Percentiles rank a stretch among this genome's conserved stretches.
Evolutionary conservation across 2,888 invertebrate species (phyloP).

Genomic region (Herminia tarsipennalis): DNA sequence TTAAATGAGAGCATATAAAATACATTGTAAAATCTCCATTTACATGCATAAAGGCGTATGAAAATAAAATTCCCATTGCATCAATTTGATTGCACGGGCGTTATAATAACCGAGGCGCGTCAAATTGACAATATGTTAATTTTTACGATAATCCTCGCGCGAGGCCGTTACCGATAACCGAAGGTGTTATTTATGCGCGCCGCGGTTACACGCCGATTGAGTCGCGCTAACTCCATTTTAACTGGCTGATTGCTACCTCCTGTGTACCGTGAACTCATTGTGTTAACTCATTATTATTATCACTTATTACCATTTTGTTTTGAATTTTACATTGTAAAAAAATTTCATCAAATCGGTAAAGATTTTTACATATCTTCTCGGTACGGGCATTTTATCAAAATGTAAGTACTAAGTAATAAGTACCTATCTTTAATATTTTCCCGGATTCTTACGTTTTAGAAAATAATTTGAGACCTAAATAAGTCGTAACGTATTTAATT

Average conservation of each 20-base stretch:
- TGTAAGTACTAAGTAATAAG: no score
- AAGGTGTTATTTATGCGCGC: constrained; percentile 10
- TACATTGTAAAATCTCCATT: constrained; percentile 5
- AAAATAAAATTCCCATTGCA: constrained; percentile 16
- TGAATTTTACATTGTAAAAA: no score
- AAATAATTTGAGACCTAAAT: no score
- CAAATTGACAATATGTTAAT: constrained; percentile 45
- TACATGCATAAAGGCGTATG: constrained; percentile 17
- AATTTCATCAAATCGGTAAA: no score
- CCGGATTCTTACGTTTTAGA: no score
- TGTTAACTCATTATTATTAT: background rate
- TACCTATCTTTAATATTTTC: no score
- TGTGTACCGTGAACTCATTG: no score
- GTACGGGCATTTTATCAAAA: no score
- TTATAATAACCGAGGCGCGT: constrained; percentile 37
- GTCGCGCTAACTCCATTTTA: constrained; percentile 34
- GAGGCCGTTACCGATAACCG: constrained; percentile 24
- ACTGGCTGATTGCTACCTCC: constrained; percentile 38
- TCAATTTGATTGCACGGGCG: constrained; percentile 18
- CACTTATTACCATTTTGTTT: background rate
- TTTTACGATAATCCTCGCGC: constrained; percentile 40
- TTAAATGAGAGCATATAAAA: constrained; percentile 19
- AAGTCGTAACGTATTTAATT: no score
- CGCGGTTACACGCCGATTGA: constrained; percentile 27
- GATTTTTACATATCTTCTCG: no score